phyloP scores from a whole-genome alignment of 2,113 vertebrate species.

The Chaetorhynchus papuensis region DNA sequence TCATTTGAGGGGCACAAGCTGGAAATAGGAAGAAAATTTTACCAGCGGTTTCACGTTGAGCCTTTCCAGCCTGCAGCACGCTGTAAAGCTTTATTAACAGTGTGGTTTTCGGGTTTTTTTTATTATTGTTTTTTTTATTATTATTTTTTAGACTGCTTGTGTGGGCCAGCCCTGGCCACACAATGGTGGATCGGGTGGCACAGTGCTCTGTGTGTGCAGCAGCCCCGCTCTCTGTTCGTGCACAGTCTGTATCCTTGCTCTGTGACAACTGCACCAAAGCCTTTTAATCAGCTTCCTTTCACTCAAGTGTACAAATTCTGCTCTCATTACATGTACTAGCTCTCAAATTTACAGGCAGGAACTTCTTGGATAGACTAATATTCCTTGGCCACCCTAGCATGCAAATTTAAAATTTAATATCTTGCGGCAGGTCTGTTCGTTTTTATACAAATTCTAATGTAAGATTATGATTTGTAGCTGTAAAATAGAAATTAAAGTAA shows the following conservation, averaged over 20 bases:
- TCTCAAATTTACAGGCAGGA: conserved; percentile 64
- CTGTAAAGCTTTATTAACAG: background rate
- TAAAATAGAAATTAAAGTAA: conserved; percentile 68
- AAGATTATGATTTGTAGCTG: conserved; percentile 63
- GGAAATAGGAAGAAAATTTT: background rate
- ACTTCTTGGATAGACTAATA: conserved; percentile 62
- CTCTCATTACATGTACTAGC: conserved; percentile 57
- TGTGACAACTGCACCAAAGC: conserved; percentile 19
- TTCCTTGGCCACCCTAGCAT: conserved; percentile 67
- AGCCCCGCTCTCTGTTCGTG: background rate
- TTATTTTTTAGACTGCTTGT: background rate
- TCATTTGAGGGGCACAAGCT: background rate
- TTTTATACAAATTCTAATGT: conserved; percentile 71
- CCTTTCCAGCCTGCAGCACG: background rate
- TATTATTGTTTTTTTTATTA: background rate
- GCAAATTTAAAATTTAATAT: conserved; percentile 73
- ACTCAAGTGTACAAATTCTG: conserved; percentile 65
- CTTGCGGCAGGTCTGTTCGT: conserved; percentile 63
- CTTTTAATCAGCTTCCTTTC: conserved; percentile 70
- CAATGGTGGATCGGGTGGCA: background rate
- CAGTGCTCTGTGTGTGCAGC: background rate
- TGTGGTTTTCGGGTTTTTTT: background rate
- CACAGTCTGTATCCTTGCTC: background rate
- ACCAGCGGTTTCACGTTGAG: background rate
- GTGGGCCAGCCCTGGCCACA: background rate